Evolutionary conservation across 2,113 vertebrate genomes (phyloP), one percentile per base, ranked within the genome.

Genomic region (Abramis brama): DNA sequence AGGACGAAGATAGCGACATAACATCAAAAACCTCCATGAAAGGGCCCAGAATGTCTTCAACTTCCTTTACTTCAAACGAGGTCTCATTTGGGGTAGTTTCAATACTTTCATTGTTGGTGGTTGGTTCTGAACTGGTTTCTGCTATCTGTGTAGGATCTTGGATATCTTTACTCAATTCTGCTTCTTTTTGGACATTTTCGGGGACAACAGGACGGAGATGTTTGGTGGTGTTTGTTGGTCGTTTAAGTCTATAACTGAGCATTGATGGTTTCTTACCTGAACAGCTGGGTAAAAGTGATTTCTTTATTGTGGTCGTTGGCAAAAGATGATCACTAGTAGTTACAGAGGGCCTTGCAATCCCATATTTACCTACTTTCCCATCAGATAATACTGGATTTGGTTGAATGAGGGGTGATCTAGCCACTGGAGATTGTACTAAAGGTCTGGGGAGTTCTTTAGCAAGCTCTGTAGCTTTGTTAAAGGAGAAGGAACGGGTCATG

Each of bases 1-100:
- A 98, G 64, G 95, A 94, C 73, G 97, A 98, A 4, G 97, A 99
- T 91, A 99, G 93, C 11, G 97, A 99, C 93, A 99, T 98, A 90
- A 99, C 97, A 93, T 99, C 98, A 79, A 96, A 94, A n/a, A 95
- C 95, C 89, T 97, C 97, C 6, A 93, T 39, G 12, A 71, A 85
- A 4, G 43, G 76, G 23, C 15, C 95, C 57, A 94, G 87, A 71
- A 94, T 93, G 36, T 80, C 79, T 11, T 92, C 92, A 68, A 84
- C 86, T 62, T 95, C 95, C 36, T 88, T 88, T 36, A 23, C 43
- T n/a, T 73, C 33, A 4, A 73, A 70, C 10, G 33, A 43, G 1
- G 62, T 73, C 17, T 84, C 60, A 17, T 77, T 55, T 1, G 79
- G 74, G 19, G 66, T 19, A 30, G 77, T 50, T 50, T 9, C 73